These are phyloP conservation scores for Spheniscus humboldti DNA, from an alignment of 2,797 vertebrate species.

Conservation along the genomic window DNA sequence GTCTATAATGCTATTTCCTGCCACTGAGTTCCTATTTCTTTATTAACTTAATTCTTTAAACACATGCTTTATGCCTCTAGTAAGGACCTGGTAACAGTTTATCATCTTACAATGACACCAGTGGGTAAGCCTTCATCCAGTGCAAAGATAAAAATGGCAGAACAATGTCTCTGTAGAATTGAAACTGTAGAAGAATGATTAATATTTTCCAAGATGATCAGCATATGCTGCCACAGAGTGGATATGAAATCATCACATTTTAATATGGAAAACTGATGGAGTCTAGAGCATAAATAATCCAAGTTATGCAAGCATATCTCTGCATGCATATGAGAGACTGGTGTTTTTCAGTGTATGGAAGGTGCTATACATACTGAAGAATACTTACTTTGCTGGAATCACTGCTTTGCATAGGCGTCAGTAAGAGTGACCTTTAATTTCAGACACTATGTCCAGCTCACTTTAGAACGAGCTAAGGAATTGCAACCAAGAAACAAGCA, in stretches of 20 bases:
- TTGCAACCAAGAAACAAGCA: background rate
- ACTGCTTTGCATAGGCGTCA: background rate
- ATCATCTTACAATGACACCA: background rate
- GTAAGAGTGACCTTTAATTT: background rate
- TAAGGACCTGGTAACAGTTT: background rate
- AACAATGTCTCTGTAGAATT: background rate
- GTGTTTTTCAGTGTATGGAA: background rate
- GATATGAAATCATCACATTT: background rate
- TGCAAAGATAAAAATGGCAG: background rate
- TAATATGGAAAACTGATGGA: background rate
- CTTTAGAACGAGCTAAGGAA: background rate
- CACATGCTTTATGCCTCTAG: background rate
- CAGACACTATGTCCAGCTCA: background rate
- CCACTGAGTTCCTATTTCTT: slow-evolving; percentile 23
- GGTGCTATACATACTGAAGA: background rate
- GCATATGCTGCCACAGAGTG: background rate
- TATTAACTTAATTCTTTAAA: slow-evolving; percentile 43
- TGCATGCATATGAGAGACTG: background rate
- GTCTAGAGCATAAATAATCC: background rate
- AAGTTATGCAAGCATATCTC: background rate
- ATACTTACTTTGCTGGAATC: background rate
- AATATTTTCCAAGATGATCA: slow-evolving; percentile 21
- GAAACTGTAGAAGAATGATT: background rate
- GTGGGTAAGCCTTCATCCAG: background rate
- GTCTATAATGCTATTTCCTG: slow-evolving; percentile 26